Base-by-base conservation (phyloP, 92 coral and sea anemone species). In the Desmophyllum pertusum region DNA sequence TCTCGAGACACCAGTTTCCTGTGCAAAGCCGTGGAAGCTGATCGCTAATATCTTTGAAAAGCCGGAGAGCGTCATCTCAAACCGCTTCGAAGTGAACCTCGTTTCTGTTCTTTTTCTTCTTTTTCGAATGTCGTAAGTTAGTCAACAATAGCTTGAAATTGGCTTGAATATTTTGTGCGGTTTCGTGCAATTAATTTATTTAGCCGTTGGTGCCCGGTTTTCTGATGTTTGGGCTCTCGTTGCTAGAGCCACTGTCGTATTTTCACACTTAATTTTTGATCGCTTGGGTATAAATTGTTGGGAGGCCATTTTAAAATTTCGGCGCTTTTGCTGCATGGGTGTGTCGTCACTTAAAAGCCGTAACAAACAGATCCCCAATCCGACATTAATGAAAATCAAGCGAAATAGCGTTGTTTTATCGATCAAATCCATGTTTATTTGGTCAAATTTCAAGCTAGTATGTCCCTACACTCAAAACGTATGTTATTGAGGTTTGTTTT, bases 401-500 rank as follows among this genome's bases (percentile, higher is more conserved):
- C 77, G 38, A 48, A 48, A n/a, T 46, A 25, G 31, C 63, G 29
- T 36, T 23, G 19, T 79, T n/a, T 69, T 69, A 55, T 71, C 61
- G 5, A 17, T 21, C 27, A 23, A 10, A 38, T 23, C 41, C 48
- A 13, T 73, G 71, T 59, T 53, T 72, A 42, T 82, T 71, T 82
- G 79, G 86, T 82, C 57, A 70, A 30, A 71, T 71, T 72, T 82
- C 45, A 68, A 64, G 31, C 27, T 57, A 69, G 31, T 69, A n/a
- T 39, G 21, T 48, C 43, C 25, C 66, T 51, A n/a, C 15, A 25
- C 65, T 67, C 64, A 48, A 80, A 80, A 37, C 76, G 66, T 31
- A 21, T 25, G 76, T 67, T 80, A 80, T 80, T 80, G 76, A 80
- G 21, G 35, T 80, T 80, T 80, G 75, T 68, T 82, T 82, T 82